Evolutionary conservation across 2,888 invertebrate species (phyloP).

Genomic region (Ectemnius cavifrons): DNA sequence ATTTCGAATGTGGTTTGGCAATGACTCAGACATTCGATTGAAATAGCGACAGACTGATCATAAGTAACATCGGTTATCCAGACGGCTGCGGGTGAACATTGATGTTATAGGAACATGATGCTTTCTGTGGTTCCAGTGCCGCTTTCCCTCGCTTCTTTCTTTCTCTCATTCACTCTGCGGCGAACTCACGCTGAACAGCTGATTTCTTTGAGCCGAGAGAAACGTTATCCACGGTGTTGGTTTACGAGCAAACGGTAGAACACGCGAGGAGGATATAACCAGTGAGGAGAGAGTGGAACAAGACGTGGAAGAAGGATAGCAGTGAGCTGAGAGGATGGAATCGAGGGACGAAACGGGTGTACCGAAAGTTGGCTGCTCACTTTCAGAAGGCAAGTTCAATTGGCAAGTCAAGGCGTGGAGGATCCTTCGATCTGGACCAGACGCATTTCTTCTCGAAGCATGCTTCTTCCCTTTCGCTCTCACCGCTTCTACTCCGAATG

Average conservation of each 20-base stretch:
- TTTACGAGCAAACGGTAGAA: conserved; percentile 40
- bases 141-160: too few relatives aligned
- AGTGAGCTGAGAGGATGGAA: conserved; percentile 29
- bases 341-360: conserved; percentile 24
- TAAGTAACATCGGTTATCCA: too few relatives aligned
- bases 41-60: too few relatives aligned
- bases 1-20: too few relatives aligned
- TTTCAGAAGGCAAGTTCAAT: conserved; percentile 38
- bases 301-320: conserved; percentile 25
- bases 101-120: too few relatives aligned
- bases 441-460: conserved; percentile 9
- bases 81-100: too few relatives aligned
- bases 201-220: conserved; percentile 36
- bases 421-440: conserved; percentile 42
- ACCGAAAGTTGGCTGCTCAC: conserved; percentile 41
- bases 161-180: conserved; percentile 29
- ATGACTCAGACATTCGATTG: too few relatives aligned
- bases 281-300: conserved; percentile 1
- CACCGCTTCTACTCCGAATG: conserved; percentile 12
- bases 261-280: background rate
- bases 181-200: conserved; percentile 48
- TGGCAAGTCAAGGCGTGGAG: conserved; percentile 26
- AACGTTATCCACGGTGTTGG: conserved; percentile 43
- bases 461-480: conserved; percentile 24
- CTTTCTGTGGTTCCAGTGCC: too few relatives aligned